phyloP scores from a whole-genome alignment of 1,140 invertebrate species.

The Drosophila triauraria region DNA sequence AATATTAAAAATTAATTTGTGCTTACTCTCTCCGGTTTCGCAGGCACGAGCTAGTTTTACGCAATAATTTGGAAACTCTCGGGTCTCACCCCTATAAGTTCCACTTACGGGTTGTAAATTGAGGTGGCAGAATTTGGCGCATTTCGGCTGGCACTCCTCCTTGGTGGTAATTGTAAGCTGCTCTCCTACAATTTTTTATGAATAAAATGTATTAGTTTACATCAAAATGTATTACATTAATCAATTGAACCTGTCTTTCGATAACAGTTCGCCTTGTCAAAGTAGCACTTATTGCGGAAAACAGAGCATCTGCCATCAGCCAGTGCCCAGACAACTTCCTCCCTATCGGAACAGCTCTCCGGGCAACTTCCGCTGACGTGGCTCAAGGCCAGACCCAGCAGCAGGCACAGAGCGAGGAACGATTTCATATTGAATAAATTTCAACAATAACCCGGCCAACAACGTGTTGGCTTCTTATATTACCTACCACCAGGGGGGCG shows the following conservation, averaged over 20 bases:
- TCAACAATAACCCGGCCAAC: conserved; percentile 4
- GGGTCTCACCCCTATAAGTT: conserved; percentile 29
- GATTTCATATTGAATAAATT: conserved; percentile 48
- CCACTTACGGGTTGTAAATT: conserved; percentile 32
- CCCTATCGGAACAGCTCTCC: conserved; percentile 56
- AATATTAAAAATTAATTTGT: too few relatives aligned
- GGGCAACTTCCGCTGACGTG: conserved; percentile 45
- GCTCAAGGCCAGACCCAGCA: conserved; percentile 40
- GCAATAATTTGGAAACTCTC: conserved; percentile 50
- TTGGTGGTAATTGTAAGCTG: conserved; percentile 36
- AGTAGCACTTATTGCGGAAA: conserved; percentile 64
- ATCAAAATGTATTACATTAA: neutral
- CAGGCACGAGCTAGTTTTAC: neutral
- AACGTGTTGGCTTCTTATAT: conserved; percentile 27
- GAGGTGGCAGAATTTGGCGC: conserved; percentile 16
- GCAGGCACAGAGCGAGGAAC: conserved; percentile 13
- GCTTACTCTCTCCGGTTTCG: too few relatives aligned
- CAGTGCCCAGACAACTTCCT: conserved; percentile 65
- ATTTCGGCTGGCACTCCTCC: conserved; percentile 51
- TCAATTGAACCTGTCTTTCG: conserved; percentile 26
- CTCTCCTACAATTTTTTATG: neutral
- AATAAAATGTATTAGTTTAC: neutral
- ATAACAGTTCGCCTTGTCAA: conserved; percentile 54
- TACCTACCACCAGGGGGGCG: too few relatives aligned
- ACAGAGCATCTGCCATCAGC: conserved; percentile 34